phyloP scores from a whole-genome alignment of 2,888 invertebrate species.

The Nemoura dubitans region DNA sequence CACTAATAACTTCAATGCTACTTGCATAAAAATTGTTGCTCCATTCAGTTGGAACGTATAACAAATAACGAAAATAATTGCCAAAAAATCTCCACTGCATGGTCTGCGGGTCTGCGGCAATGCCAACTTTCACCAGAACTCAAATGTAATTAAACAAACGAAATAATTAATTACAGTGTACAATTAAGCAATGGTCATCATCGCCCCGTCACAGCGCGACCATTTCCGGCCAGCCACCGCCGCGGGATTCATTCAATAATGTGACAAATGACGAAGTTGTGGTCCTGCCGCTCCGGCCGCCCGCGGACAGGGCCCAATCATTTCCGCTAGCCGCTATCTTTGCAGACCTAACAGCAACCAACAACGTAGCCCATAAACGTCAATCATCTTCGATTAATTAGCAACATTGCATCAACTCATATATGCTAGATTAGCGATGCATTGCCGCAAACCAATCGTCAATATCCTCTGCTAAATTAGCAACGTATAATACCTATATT shows the following conservation, averaged over 20 bases:
- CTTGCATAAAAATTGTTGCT: not conserved
- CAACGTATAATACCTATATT: too few relatives aligned
- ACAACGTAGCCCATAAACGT: too few relatives aligned
- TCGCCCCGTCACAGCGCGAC: not conserved
- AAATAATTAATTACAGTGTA: not conserved
- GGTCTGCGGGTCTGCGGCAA: not conserved
- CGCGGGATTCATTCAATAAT: not conserved
- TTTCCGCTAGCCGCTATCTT: not conserved
- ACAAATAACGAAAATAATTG: not conserved
- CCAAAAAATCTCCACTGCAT: not conserved
- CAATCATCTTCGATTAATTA: too few relatives aligned
- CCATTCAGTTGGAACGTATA: not conserved
- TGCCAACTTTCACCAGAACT: not conserved
- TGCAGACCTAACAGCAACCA: too few relatives aligned
- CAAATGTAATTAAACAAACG: not conserved
- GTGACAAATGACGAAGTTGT: not conserved
- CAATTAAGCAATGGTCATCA: conserved; percentile 1
- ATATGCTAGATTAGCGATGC: too few relatives aligned
- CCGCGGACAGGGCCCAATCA: not conserved
- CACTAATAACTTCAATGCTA: not conserved
- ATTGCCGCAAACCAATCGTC: too few relatives aligned
- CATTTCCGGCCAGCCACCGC: not conserved
- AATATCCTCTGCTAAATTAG: too few relatives aligned
- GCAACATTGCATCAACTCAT: too few relatives aligned
- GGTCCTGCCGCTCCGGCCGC: too few relatives aligned